These are phyloP conservation scores for Taenioides sp. DNA, from an alignment of 2,797 vertebrate genomes.

Conservation along the genomic window DNA sequence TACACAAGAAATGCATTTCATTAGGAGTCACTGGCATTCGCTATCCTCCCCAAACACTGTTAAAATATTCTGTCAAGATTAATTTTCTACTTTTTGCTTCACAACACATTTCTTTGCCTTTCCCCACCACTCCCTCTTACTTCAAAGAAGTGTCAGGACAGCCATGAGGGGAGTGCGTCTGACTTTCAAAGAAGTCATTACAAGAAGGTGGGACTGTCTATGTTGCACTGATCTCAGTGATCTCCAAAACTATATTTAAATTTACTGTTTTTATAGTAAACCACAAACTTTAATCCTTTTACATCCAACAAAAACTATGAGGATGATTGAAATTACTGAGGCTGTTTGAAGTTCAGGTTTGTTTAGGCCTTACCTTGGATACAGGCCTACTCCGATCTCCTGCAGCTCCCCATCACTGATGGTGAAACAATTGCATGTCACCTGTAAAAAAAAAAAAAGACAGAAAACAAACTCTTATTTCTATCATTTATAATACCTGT, in stretches of 20 bases:
- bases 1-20: slow-evolving; percentile 37
- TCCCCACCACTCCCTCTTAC: slow-evolving; percentile 20
- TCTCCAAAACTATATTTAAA: slow-evolving; percentile 35
- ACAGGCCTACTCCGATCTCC: slow-evolving; percentile 92
- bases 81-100: slow-evolving; percentile 47
- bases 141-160: slow-evolving; percentile 59
- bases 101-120: slow-evolving; percentile 22
- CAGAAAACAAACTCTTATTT: slow-evolving; percentile 30
- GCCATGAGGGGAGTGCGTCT: slow-evolving; percentile 4
- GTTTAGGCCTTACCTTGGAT: slow-evolving; percentile 86
- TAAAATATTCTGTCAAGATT: slow-evolving; percentile 49
- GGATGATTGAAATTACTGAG: slow-evolving; percentile 45
- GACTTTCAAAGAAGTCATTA: slow-evolving; percentile 25
- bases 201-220: slow-evolving; percentile 18
- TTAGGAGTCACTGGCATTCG: slow-evolving; percentile 22
- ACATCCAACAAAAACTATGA: slow-evolving; percentile 29
- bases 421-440: slow-evolving; percentile 96
- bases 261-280: slow-evolving; percentile 24
- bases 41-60: slow-evolving; percentile 6
- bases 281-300: slow-evolving; percentile 1
- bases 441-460: slow-evolving; percentile 68
- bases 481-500: background rate
- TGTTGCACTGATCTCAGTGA: slow-evolving; percentile 24
- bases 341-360: slow-evolving; percentile 27
- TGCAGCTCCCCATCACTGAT: slow-evolving; percentile 94